Evolutionary conservation across 30 jellyfish, hydroid and myxozoan species (phyloP).

Genomic region (Aurelia aurita complex sp. Pacific): DNA sequence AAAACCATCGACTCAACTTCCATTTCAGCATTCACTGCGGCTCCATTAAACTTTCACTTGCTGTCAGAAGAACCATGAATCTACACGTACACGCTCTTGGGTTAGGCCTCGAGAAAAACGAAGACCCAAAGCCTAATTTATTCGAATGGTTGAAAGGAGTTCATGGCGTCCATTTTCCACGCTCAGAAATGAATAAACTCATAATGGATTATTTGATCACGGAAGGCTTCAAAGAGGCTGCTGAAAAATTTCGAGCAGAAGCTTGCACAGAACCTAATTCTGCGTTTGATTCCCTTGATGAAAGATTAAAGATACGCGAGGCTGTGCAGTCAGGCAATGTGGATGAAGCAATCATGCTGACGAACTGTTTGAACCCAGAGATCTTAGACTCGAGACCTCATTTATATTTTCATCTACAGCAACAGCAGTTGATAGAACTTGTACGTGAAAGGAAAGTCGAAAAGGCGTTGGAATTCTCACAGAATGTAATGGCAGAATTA

Average conservation of each 20-base stretch:
- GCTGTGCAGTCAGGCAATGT: constrained; percentile 90
- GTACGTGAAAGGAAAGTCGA: constrained; percentile 81
- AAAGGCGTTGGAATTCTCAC: constrained; percentile 90
- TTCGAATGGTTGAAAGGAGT: constrained; percentile 77
- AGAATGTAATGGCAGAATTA: constrained; percentile 90
- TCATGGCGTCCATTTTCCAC: constrained; percentile 62
- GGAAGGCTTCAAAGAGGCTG: constrained; percentile 99
- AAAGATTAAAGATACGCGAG: constrained; percentile 82
- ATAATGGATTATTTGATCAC: constrained; percentile 90
- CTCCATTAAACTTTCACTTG: no score
- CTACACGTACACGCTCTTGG: constrained; percentile 54
- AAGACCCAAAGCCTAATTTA: constrained; percentile 51
- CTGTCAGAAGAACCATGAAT: constrained; percentile 20
- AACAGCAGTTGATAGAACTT: constrained; percentile 91
- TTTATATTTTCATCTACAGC: constrained; percentile 91
- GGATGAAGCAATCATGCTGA: constrained; percentile 80
- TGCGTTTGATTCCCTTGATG: constrained; percentile 83
- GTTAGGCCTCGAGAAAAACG: constrained; percentile 56
- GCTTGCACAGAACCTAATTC: constrained; percentile 90
- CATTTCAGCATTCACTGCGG: no score
- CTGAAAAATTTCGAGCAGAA: constrained; percentile 89
- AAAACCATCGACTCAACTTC: no score
- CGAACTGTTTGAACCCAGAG: constrained; percentile 88
- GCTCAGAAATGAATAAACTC: constrained; percentile 86
- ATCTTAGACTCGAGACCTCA: constrained; percentile 82